A percentile compares a stretch with the other conserved stretches of the same genome.
Conservation (phyloP, 2,113 vertebrate genomes). For the Lampris megalopsis region DNA sequence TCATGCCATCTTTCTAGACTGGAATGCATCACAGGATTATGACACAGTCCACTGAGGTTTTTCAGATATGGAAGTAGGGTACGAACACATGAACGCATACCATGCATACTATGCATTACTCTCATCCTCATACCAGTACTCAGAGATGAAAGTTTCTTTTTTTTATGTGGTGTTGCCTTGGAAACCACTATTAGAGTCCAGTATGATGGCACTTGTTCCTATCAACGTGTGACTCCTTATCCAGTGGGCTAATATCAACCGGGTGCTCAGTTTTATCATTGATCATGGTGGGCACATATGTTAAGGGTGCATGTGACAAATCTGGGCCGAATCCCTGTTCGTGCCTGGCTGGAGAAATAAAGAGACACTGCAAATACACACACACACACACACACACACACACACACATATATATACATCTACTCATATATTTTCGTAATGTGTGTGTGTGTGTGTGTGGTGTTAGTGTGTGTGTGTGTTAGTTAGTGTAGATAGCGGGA, state of each 20-base stretch:
- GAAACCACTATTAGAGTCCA: slow-evolving; percentile 63
- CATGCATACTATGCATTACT: slow-evolving; percentile 10
- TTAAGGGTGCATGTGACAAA: slow-evolving; percentile 17
- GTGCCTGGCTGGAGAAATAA: not conserved
- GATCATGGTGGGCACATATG: slow-evolving; percentile 25
- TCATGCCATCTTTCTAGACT: not conserved
- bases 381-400: too few species aligned
- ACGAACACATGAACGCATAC: slow-evolving; percentile 17
- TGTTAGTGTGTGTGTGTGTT: too few species aligned
- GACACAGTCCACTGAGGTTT: not conserved
- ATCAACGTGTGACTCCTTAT: slow-evolving; percentile 53
- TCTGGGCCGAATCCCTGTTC: slow-evolving; percentile 13
- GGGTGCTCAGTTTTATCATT: slow-evolving; percentile 40
- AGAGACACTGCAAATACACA: not conserved
- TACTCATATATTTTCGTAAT: too few species aligned
- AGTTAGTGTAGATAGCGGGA: too few species aligned
- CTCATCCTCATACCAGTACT: slow-evolving; percentile 23
- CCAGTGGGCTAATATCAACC: slow-evolving; percentile 47
- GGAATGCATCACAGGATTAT: slow-evolving; percentile 17
- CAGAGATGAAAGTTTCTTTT: slow-evolving; percentile 29
- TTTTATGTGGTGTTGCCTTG: slow-evolving; percentile 51
- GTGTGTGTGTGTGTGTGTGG: too few species aligned
- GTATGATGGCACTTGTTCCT: slow-evolving; percentile 46
- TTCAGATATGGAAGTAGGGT: not conserved
- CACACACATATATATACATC: too few species aligned